These are phyloP conservation scores for Hydropsyche tenuis DNA, from an alignment of 1,140 invertebrate species.

Conservation along the genomic window DNA sequence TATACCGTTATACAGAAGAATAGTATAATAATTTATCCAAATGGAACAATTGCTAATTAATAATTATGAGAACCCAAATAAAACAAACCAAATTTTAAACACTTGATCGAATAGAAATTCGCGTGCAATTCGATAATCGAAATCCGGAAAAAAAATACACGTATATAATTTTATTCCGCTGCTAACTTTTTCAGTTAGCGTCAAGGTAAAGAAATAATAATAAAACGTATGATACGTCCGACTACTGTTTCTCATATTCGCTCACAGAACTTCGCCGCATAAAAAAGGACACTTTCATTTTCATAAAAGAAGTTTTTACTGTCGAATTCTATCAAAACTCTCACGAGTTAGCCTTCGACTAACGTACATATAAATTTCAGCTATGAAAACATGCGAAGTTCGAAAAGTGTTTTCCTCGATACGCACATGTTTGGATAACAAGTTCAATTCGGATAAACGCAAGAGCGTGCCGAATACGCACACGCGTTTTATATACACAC, in stretches of 20 bases:
- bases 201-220: slow-evolving; percentile 10
- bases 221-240: background rate
- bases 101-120: background rate
- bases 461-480: too few relatives aligned
- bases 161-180: background rate
- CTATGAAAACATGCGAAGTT: too few relatives aligned
- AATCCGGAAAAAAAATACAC: background rate
- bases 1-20: too few relatives aligned
- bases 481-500: too few relatives aligned
- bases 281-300: slow-evolving; percentile 8
- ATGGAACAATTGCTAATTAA: too few relatives aligned
- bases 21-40: too few relatives aligned
- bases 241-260: background rate
- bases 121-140: background rate
- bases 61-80: too few relatives aligned
- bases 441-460: too few relatives aligned
- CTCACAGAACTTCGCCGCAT: background rate
- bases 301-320: slow-evolving; percentile 16
- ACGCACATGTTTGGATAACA: too few relatives aligned
- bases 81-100: too few relatives aligned
- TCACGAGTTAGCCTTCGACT: background rate
- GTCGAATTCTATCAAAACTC: slow-evolving; percentile 9
- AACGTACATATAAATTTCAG: too few relatives aligned
- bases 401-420: too few relatives aligned
- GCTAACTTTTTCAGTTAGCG: background rate